These are phyloP conservation scores for Drosophila vallismaia DNA, from an alignment of 2,888 invertebrate species.

Conservation along the genomic window DNA sequence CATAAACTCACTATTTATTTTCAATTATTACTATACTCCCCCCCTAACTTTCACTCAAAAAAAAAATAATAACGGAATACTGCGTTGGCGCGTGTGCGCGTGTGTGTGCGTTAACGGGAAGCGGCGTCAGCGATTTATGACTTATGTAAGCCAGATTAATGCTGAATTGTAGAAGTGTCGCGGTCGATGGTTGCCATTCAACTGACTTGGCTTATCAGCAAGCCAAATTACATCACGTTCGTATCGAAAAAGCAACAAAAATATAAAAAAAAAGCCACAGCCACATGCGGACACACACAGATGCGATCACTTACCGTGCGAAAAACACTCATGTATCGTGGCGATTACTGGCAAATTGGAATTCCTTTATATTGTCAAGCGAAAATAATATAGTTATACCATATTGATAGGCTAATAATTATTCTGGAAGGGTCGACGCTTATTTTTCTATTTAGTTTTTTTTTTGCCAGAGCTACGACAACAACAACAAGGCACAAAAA, in stretches of 20 bases:
- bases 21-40: background rate
- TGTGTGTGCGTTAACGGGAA: background rate
- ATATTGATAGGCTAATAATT: constrained; percentile 12
- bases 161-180: background rate
- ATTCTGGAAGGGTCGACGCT: constrained; percentile 10
- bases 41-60: constrained; percentile 20
- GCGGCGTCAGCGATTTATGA: background rate
- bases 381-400: constrained; percentile 7
- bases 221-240: constrained; percentile 65
- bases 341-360: constrained; percentile 20
- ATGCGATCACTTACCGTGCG: constrained; percentile 3
- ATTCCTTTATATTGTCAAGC: constrained; percentile 2
- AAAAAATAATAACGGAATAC: constrained; percentile 2
- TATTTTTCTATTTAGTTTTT: background rate
- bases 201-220: constrained; percentile 48
- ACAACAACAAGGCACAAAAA: constrained; percentile 2
- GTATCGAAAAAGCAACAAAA: constrained; percentile 13
- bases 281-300: constrained; percentile 9
- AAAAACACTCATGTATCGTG: constrained; percentile 11
- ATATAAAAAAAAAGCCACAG: constrained; percentile 1
- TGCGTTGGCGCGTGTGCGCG: background rate
- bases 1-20: background rate
- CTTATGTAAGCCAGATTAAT: constrained; percentile 1
- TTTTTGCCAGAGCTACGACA: background rate
- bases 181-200: constrained; percentile 3